Conservation (phyloP, 2,797 vertebrate genomes). For the Delichon dasypus region DNA sequence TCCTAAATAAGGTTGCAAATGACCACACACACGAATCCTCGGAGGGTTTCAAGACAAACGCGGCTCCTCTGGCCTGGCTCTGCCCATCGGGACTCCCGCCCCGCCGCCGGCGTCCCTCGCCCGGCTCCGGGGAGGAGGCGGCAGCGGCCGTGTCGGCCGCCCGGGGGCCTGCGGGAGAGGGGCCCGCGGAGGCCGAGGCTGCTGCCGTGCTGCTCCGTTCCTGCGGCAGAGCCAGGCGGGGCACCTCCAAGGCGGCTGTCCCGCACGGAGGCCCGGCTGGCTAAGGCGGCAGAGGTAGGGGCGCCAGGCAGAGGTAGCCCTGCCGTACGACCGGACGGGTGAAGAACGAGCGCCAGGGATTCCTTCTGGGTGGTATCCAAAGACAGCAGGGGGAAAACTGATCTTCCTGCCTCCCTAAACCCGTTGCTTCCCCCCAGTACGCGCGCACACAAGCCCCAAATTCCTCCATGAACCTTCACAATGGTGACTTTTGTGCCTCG, state of each 20-base stretch:
- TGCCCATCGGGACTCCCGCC: background rate
- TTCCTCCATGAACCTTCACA: constrained; percentile 1
- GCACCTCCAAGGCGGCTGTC: background rate
- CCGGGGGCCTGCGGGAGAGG: background rate
- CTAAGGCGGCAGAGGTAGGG: background rate
- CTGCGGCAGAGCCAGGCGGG: background rate
- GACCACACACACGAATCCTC: constrained; percentile 1
- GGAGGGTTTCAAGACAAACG: background rate
- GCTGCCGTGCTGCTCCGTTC: background rate
- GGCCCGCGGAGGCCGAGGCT: background rate
- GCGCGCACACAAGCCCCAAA: background rate
- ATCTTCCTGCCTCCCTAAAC: background rate
- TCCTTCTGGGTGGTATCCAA: constrained; percentile 44
- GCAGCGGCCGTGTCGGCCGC: background rate
- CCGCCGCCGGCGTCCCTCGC: background rate
- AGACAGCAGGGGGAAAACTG: background rate
- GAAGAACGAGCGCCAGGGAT: constrained; percentile 13
- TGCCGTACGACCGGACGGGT: background rate
- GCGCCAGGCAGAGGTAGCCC: background rate
- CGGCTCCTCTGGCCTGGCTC: background rate
- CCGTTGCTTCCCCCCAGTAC: background rate
- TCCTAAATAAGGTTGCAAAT: background rate
- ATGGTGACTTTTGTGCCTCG: constrained; percentile 37
- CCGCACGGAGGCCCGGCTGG: background rate
- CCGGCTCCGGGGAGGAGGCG: background rate